These are phyloP conservation scores for Hassar affinis DNA, from an alignment of 2,113 vertebrate genomes.

Conservation along the genomic window DNA sequence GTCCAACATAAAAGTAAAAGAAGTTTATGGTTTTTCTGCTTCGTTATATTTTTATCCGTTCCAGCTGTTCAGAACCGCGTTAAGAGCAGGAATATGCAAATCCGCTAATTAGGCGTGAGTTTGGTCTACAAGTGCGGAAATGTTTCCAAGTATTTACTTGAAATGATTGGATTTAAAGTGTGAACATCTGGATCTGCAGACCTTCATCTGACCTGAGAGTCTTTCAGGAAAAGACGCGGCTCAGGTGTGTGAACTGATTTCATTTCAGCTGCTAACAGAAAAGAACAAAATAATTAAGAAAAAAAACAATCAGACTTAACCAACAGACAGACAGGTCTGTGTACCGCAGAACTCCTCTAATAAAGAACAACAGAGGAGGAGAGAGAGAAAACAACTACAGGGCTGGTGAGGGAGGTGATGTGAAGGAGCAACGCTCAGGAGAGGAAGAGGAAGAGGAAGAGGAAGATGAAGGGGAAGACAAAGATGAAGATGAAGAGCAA, in stretches of 20 bases:
- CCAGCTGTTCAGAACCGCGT: neutral
- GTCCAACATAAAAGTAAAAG: neutral
- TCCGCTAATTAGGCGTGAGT: slow-evolving; percentile 13
- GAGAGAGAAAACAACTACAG: neutral
- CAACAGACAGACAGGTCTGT: neutral
- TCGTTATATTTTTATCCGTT: neutral
- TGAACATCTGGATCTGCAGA: slow-evolving; percentile 34
- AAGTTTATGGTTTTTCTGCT: neutral
- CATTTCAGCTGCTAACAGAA: neutral
- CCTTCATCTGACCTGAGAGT: neutral
- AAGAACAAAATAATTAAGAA: neutral
- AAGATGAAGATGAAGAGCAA: too few species aligned
- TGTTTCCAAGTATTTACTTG: slow-evolving; percentile 16
- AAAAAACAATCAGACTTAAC: neutral
- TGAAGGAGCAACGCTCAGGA: neutral
- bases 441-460: neutral
- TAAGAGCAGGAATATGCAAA: slow-evolving; percentile 31
- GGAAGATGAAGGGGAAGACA: too few species aligned
- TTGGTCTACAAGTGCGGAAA: slow-evolving; percentile 15
- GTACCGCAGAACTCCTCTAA: neutral
- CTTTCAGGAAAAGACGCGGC: slow-evolving; percentile 7
- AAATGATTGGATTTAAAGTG: slow-evolving; percentile 29
- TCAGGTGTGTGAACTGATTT: neutral
- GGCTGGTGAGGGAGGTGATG: neutral
- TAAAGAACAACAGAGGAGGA: neutral